These are phyloP conservation scores for Drosophila auraria DNA, from an alignment of 1,140 invertebrate genomes.

Conservation along the genomic window DNA sequence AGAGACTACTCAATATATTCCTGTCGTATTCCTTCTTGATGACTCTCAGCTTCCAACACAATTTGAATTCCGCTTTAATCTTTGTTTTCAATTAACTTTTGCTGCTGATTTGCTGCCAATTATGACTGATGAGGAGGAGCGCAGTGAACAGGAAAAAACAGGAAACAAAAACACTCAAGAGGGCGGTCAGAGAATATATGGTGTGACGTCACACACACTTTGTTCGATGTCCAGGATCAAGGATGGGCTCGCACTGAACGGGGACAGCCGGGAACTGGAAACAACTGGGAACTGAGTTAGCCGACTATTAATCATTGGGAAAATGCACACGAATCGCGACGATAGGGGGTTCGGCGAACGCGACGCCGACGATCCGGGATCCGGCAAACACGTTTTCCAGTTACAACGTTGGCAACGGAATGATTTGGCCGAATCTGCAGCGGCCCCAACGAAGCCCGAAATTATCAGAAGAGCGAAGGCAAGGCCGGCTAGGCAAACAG, in stretches of 20 bases:
- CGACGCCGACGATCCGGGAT: constrained; percentile 51
- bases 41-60: constrained; percentile 2
- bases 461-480: constrained; percentile 35
- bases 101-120: constrained; percentile 14
- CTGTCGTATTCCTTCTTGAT: constrained; percentile 19
- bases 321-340: constrained; percentile 21
- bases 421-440: constrained; percentile 74
- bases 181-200: constrained; percentile 1
- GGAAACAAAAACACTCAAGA: constrained; percentile 10
- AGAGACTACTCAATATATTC: background rate
- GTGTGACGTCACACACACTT: constrained; percentile 9
- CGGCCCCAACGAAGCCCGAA: constrained; percentile 53
- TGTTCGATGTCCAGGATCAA: background rate
- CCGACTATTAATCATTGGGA: constrained; percentile 17
- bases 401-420: constrained; percentile 74
- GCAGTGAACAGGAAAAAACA: constrained; percentile 28
- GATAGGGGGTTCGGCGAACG: background rate
- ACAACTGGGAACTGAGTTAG: background rate
- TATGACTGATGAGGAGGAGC: background rate
- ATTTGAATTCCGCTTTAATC: constrained; percentile 9
- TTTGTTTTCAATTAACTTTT: constrained; percentile 21
- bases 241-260: background rate
- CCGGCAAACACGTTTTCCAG: constrained; percentile 70
- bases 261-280: too few relatives aligned
- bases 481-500: constrained; percentile 14